phyloP scores from a whole-genome alignment of 2,888 invertebrate species.

The Archips crataeganus region DNA sequence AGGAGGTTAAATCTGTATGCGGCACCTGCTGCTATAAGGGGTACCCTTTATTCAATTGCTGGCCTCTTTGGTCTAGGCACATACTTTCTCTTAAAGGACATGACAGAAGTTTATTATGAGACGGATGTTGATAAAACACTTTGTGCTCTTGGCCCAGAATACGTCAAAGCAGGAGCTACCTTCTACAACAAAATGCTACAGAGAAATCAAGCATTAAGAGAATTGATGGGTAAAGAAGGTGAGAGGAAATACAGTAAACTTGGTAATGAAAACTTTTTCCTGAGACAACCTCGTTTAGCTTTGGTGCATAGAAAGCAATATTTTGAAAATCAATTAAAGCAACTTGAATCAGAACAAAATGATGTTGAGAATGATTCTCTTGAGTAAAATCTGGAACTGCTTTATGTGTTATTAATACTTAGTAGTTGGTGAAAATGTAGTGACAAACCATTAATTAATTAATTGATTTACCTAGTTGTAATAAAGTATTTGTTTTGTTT shows the following conservation, averaged over 20 bases:
- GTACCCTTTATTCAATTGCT: conserved; percentile 82
- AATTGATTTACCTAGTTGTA: not conserved
- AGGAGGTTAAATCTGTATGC: conserved; percentile 81
- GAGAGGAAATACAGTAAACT: conserved; percentile 86
- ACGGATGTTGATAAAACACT: conserved; percentile 87
- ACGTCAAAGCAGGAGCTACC: conserved; percentile 90
- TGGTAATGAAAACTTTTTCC: conserved; percentile 89
- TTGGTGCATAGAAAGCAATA: conserved; percentile 88
- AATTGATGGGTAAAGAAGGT: conserved; percentile 87
- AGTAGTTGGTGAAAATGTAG: not conserved
- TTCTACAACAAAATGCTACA: conserved; percentile 91
- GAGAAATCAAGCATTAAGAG: conserved; percentile 90
- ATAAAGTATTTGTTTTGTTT: not conserved
- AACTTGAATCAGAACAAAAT: conserved; percentile 48
- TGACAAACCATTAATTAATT: not conserved
- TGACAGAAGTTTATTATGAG: conserved; percentile 88
- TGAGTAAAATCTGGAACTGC: conserved; percentile 10
- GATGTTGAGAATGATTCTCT: conserved; percentile 30
- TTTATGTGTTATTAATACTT: not conserved
- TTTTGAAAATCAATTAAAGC: conserved; percentile 85
- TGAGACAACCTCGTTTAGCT: conserved; percentile 88
- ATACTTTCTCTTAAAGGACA: conserved; percentile 89
- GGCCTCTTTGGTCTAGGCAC: conserved; percentile 84
- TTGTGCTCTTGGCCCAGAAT: conserved; percentile 86
- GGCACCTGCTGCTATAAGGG: conserved; percentile 78